These are phyloP conservation scores for Clivina fossor DNA, from an alignment of 2,888 invertebrate genomes.

Conservation along the genomic window DNA sequence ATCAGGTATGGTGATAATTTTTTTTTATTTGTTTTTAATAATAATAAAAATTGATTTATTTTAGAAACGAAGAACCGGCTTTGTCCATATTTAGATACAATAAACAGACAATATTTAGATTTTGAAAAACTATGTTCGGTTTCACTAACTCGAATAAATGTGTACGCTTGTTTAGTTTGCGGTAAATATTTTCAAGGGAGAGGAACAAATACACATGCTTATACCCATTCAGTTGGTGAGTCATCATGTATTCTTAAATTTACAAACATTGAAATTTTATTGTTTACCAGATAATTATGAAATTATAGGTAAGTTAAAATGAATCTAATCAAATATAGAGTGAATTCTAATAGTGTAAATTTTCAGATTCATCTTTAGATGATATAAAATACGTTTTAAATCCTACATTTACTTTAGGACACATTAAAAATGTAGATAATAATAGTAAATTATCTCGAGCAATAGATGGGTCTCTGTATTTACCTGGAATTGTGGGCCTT, in stretches of 20 bases:
- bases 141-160: conserved; percentile 96
- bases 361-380: conserved; percentile 88
- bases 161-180: conserved; percentile 98
- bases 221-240: conserved; percentile 98
- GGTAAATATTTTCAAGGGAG: conserved; percentile 98
- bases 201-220: conserved; percentile 97
- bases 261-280: conserved; percentile 96
- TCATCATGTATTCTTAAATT: conserved; percentile 97
- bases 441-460: conserved; percentile 88
- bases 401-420: conserved; percentile 86
- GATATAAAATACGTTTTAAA: conserved; percentile 98
- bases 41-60: too few species aligned
- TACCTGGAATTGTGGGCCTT: conserved; percentile 95
- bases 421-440: conserved; percentile 79
- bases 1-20: too few species aligned
- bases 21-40: too few species aligned
- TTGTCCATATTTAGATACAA: conserved; percentile 98
- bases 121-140: conserved; percentile 99
- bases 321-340: neutral
- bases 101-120: conserved; percentile 93
- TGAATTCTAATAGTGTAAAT: conserved; percentile 4
- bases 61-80: conserved; percentile 56
- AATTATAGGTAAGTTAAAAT: conserved; percentile 78
- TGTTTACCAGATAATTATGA: conserved; percentile 99
- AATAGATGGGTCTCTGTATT: conserved; percentile 94